phyloP scores from a whole-genome alignment of 2,888 invertebrate species.

The Calameuta pallipes region DNA sequence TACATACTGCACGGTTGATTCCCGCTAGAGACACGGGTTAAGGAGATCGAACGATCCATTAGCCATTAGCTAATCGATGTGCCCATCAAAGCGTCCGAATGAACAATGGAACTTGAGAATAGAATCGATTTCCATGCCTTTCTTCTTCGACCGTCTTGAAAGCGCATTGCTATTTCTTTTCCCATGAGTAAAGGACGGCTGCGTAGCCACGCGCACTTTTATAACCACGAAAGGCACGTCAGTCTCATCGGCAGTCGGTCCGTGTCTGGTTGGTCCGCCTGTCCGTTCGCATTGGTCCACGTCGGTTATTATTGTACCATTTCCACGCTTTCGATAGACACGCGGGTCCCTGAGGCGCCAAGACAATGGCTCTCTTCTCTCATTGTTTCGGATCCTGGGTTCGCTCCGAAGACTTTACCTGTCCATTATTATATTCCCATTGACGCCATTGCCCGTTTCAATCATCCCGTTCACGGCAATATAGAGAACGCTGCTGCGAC shows the following conservation, averaged over 20 bases:
- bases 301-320: neutral
- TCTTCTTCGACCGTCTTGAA: conserved; percentile 5
- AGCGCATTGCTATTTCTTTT: conserved; percentile 11
- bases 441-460: neutral
- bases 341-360: conserved; percentile 36
- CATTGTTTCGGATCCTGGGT: conserved; percentile 40
- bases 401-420: neutral
- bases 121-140: conserved; percentile 47
- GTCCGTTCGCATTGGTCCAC: neutral
- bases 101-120: conserved; percentile 47
- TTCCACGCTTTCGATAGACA: conserved; percentile 24
- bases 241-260: neutral
- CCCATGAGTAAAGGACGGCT: neutral
- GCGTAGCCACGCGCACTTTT: neutral
- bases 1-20: neutral
- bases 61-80: conserved; percentile 25
- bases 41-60: conserved; percentile 26
- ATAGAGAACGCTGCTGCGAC: neutral
- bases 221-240: neutral
- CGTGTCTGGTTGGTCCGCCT: neutral
- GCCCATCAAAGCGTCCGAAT: conserved; percentile 24
- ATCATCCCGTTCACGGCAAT: neutral
- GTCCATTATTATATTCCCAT: neutral
- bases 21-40: conserved; percentile 18
- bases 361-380: conserved; percentile 48